Percentiles rank a stretch among this genome's conserved stretches.
phyloP scores from a whole-genome alignment of 2,797 vertebrate species.

The Carcharodon carcharias region DNA sequence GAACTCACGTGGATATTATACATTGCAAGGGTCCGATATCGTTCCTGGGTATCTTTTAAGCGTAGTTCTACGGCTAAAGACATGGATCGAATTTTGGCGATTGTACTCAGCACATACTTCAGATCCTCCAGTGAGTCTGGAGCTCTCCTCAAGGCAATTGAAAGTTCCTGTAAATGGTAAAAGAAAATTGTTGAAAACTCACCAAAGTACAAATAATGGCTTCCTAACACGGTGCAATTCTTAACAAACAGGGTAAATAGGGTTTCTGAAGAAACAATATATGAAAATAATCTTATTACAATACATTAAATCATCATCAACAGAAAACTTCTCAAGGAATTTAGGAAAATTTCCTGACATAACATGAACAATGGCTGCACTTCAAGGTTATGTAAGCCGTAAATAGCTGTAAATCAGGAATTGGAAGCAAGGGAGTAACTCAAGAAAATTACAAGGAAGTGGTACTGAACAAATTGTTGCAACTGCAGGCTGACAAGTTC shows the following conservation, averaged over 20 bases:
- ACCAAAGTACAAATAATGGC: neutral
- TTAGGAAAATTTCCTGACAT: neutral
- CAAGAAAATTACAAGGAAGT: too few species aligned
- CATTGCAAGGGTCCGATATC: constrained; percentile 76
- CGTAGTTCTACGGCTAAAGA: constrained; percentile 75
- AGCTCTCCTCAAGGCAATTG: constrained; percentile 58
- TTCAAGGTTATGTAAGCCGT: neutral
- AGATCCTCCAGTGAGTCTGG: constrained; percentile 73
- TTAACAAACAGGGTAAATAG: neutral
- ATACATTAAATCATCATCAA: neutral
- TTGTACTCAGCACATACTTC: constrained; percentile 73
- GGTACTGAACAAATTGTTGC: too few species aligned
- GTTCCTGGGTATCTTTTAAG: constrained; percentile 71
- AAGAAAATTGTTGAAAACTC: constrained; percentile 35
- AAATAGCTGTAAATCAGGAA: neutral
- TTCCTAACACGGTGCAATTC: neutral
- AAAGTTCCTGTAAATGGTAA: constrained; percentile 58
- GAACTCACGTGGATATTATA: constrained; percentile 70
- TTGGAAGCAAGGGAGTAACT: too few species aligned
- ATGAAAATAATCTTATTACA: neutral
- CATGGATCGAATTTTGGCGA: constrained; percentile 68
- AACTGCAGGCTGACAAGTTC: too few species aligned
- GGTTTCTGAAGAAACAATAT: neutral
- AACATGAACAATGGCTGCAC: too few species aligned
- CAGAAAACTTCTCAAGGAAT: neutral